Conservation (phyloP, 1,140 invertebrate species). For the Pseudomyrmex flavicornis region DNA sequence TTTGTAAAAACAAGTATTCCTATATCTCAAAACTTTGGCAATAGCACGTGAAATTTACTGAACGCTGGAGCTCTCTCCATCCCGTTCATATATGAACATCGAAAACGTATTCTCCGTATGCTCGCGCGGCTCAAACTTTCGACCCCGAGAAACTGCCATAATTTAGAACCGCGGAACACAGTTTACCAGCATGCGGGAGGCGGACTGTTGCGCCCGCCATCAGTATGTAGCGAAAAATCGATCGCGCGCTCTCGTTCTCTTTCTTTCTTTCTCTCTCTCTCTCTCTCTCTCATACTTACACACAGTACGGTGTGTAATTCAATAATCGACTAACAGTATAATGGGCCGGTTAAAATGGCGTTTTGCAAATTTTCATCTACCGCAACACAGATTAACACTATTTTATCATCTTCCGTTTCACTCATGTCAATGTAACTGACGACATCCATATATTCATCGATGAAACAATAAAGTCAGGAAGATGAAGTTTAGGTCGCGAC, state of each 20-base stretch:
- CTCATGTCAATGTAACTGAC: background rate
- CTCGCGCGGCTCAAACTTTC: slow-evolving; percentile 64
- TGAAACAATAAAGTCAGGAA: slow-evolving; percentile 18
- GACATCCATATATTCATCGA: slow-evolving; percentile 8
- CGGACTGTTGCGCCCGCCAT: slow-evolving; percentile 54
- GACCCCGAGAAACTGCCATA: slow-evolving; percentile 65
- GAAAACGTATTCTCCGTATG: slow-evolving; percentile 52
- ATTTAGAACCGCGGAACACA: slow-evolving; percentile 61
- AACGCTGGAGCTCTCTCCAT: background rate
- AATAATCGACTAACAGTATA: slow-evolving; percentile 24
- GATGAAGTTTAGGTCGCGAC: slow-evolving; percentile 5
- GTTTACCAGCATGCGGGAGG: slow-evolving; percentile 46
- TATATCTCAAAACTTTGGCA: slow-evolving; percentile 80
- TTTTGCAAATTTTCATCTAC: background rate
- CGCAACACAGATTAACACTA: background rate
- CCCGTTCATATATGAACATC: slow-evolving; percentile 48
- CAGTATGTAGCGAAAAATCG: slow-evolving; percentile 51
- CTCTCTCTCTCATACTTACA: background rate
- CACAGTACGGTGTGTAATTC: background rate
- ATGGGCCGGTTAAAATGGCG: slow-evolving; percentile 2
- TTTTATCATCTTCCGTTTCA: slow-evolving; percentile 18
- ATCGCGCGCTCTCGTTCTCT: background rate
- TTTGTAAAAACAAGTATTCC: slow-evolving; percentile 79
- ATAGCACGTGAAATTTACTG: slow-evolving; percentile 65
- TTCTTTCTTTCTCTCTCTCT: no score